Conservation (phyloP, 2,113 vertebrate species). For the Etheostoma cragini region DNA sequence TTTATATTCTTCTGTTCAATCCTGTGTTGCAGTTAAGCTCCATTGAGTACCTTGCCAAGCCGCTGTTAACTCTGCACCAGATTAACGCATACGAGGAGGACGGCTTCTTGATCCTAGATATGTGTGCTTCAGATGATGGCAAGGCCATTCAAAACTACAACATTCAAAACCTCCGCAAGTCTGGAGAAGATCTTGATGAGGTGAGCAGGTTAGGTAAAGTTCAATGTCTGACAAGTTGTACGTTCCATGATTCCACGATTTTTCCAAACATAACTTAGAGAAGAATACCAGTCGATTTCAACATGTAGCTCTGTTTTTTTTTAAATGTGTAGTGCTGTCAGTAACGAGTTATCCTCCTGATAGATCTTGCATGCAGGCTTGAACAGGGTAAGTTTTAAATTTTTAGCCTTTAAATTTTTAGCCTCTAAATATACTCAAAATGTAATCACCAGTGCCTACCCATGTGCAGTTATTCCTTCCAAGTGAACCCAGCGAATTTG, state of each 20-base stretch:
- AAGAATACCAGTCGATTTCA: no score
- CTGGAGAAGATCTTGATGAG: slow-evolving; percentile 89
- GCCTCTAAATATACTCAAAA: no score
- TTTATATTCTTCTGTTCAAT: background rate
- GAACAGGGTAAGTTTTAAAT: no score
- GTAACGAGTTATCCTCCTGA: no score
- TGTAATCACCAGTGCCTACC: no score
- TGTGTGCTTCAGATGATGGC: slow-evolving; percentile 90
- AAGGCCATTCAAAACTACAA: slow-evolving; percentile 80
- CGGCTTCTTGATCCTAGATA: slow-evolving; percentile 88
- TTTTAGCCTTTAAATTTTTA: no score
- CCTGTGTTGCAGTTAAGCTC: slow-evolving; percentile 81
- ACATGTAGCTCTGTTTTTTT: no score
- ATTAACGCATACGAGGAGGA: slow-evolving; percentile 92
- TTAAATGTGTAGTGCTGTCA: no score
- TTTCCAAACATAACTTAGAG: background rate
- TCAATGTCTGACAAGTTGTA: background rate
- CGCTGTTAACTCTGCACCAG: slow-evolving; percentile 90
- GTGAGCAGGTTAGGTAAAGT: slow-evolving; percentile 63
- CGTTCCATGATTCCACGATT: background rate
- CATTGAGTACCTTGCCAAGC: slow-evolving; percentile 79
- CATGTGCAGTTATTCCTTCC: no score
- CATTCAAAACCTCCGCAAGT: slow-evolving; percentile 89
- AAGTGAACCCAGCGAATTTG: no score
- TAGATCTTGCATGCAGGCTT: no score